Conservation (phyloP, 2,797 vertebrate genomes). For the Mallotus villosus region DNA sequence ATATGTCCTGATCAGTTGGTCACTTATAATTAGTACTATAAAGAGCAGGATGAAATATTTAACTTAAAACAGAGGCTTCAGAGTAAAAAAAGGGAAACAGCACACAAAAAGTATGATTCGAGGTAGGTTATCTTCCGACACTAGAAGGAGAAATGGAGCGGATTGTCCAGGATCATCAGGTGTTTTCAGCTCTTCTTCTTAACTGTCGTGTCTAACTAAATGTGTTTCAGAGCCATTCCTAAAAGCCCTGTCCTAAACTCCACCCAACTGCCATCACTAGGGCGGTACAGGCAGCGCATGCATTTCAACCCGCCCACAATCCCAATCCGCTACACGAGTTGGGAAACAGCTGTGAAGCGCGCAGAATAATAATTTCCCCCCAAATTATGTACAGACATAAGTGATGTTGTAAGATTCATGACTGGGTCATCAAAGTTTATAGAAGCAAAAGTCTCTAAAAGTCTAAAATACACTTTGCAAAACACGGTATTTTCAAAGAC, state of each 20-base stretch:
- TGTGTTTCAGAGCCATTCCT: constrained; percentile 72
- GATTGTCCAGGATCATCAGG: constrained; percentile 75
- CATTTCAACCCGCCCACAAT: constrained; percentile 53
- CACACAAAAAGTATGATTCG: constrained; percentile 53
- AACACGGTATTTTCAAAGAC: too few relatives aligned
- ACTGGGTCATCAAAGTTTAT: too few relatives aligned
- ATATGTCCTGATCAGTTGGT: constrained; percentile 59
- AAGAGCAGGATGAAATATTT: constrained; percentile 43
- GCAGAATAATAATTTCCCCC: not conserved
- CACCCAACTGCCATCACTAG: constrained; percentile 63
- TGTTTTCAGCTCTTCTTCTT: constrained; percentile 70
- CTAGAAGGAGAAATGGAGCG: constrained; percentile 60
- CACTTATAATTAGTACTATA: constrained; percentile 47
- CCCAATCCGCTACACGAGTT: constrained; percentile 6
- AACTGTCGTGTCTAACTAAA: constrained; percentile 74
- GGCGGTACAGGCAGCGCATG: constrained; percentile 33
- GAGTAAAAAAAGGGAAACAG: constrained; percentile 42
- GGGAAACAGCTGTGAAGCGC: constrained; percentile 18
- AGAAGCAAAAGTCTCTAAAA: too few relatives aligned
- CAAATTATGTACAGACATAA: not conserved
- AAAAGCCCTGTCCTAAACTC: constrained; percentile 69
- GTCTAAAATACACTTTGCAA: too few relatives aligned
- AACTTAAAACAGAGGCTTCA: constrained; percentile 33
- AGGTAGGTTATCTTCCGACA: constrained; percentile 75
- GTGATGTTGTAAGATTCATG: too few relatives aligned